Percentiles rank a stretch among this genome's conserved stretches.
These are phyloP conservation scores for Drosophila tripunctata DNA, from an alignment of 2,888 invertebrate genomes.

Conservation along the genomic window DNA sequence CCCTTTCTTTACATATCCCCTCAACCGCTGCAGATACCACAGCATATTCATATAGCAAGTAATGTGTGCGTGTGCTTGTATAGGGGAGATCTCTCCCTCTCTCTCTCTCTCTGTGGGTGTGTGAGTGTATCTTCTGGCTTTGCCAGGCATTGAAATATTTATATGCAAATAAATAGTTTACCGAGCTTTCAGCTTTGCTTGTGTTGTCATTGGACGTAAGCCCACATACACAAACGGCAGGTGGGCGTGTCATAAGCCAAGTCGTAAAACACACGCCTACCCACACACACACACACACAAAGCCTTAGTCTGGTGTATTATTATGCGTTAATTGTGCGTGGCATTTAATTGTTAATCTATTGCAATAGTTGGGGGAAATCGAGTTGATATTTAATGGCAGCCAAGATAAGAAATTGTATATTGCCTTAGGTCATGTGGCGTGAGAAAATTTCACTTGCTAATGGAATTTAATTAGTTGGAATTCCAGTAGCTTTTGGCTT, in stretches of 20 bases:
- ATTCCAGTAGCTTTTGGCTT: not conserved
- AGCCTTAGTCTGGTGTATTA: slow-evolving; percentile 44
- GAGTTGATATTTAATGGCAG: slow-evolving; percentile 18
- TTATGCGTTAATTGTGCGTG: slow-evolving; percentile 72
- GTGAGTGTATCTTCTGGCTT: slow-evolving; percentile 35
- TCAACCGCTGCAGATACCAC: slow-evolving; percentile 3
- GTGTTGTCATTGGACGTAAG: slow-evolving; percentile 53
- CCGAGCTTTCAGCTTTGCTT: slow-evolving; percentile 65
- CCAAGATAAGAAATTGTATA: slow-evolving; percentile 39
- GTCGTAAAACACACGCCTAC: slow-evolving; percentile 50
- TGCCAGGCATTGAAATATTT: slow-evolving; percentile 67
- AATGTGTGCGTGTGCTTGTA: slow-evolving; percentile 1
- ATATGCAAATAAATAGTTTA: slow-evolving; percentile 79
- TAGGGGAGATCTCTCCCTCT: too few relatives aligned
- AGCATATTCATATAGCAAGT: slow-evolving; percentile 46
- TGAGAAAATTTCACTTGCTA: slow-evolving; percentile 32
- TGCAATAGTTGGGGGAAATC: not conserved
- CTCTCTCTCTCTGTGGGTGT: slow-evolving; percentile 10
- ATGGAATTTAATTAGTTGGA: slow-evolving; percentile 59
- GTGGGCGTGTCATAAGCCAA: slow-evolving; percentile 51
- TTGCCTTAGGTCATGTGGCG: slow-evolving; percentile 34
- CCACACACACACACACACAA: slow-evolving; percentile 20
- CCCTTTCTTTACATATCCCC: not conserved
- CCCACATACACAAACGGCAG: slow-evolving; percentile 6
- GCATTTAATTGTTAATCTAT: slow-evolving; percentile 77